Conservation (phyloP, 2,888 invertebrate genomes). For the Cecidostiba fungosa region DNA sequence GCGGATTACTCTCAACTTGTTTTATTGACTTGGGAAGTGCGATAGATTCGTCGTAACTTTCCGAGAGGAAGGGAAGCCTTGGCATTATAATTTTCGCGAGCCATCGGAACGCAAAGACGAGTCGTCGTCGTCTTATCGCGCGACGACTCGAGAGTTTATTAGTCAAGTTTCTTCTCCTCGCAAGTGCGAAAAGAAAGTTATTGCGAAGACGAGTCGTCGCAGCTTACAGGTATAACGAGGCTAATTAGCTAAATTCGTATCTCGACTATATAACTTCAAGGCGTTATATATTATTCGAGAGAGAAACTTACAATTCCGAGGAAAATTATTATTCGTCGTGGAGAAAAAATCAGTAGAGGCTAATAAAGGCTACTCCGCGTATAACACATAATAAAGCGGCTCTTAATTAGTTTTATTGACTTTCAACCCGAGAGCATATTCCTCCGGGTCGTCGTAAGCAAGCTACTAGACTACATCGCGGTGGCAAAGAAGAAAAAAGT, state of each 20-base stretch:
- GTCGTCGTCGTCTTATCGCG: neutral
- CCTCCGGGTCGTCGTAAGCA: conserved; percentile 30
- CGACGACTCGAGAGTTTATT: conserved; percentile 35
- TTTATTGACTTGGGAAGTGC: conserved; percentile 43
- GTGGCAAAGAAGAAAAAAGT: neutral
- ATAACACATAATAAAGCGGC: conserved; percentile 40
- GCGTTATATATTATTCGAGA: neutral
- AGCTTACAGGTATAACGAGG: neutral
- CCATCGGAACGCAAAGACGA: neutral
- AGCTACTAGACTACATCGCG: neutral
- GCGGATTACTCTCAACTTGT: conserved; percentile 18
- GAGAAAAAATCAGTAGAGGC: neutral
- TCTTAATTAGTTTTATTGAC: conserved; percentile 59
- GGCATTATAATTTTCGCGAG: conserved; percentile 41
- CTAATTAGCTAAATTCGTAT: neutral
- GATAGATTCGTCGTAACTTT: conserved; percentile 40
- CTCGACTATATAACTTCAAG: neutral
- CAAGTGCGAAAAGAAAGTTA: conserved; percentile 5
- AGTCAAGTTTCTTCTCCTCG: neutral
- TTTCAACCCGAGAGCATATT: conserved; percentile 54
- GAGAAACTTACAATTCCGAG: neutral
- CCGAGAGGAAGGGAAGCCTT: neutral
- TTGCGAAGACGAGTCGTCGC: neutral
- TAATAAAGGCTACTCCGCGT: conserved; percentile 13
- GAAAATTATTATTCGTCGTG: neutral